Percentiles rank a stretch among this genome's conserved stretches.
Evolutionary conservation across 2,113 vertebrate genomes (phyloP).

Genomic region (Taurulus bubalis): DNA sequence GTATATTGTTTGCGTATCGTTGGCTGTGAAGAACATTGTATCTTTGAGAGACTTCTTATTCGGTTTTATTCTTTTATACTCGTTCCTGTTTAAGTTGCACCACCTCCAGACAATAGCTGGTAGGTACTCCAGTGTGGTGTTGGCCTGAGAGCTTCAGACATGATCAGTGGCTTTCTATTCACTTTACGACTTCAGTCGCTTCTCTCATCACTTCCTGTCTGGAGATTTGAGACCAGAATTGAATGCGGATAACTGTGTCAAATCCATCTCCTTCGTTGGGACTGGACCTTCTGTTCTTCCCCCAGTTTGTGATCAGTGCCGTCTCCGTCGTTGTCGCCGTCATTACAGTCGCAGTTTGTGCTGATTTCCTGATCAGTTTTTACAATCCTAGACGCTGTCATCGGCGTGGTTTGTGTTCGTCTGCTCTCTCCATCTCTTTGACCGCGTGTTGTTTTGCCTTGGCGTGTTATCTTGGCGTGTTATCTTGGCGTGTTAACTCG

Average conservation of each 20-base stretch:
- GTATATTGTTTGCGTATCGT: not conserved
- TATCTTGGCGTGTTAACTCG: not conserved
- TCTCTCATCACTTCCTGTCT: not conserved
- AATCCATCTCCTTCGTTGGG: not conserved
- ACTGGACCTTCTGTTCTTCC: not conserved
- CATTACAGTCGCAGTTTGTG: not conserved
- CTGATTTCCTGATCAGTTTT: not conserved
- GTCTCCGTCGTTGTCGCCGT: not conserved
- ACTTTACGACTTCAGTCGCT: not conserved
- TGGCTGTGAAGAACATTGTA: not conserved
- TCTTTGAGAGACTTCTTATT: not conserved
- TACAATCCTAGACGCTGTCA: not conserved
- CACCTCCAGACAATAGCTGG: not conserved
- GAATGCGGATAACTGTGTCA: not conserved
- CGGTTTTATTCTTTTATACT: not conserved
- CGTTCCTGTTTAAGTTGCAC: not conserved
- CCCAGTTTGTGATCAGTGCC: not conserved
- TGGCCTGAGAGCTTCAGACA: not conserved
- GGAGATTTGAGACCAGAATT: not conserved
- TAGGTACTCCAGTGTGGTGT: not conserved
- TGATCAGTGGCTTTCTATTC: not conserved
- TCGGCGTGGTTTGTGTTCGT: not conserved
- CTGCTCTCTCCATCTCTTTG: not conserved
- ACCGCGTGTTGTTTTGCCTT: not conserved
- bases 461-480: conserved; percentile 5